These are phyloP conservation scores for Channa striata DNA, from an alignment of 2,797 vertebrate species.

Conservation along the genomic window DNA sequence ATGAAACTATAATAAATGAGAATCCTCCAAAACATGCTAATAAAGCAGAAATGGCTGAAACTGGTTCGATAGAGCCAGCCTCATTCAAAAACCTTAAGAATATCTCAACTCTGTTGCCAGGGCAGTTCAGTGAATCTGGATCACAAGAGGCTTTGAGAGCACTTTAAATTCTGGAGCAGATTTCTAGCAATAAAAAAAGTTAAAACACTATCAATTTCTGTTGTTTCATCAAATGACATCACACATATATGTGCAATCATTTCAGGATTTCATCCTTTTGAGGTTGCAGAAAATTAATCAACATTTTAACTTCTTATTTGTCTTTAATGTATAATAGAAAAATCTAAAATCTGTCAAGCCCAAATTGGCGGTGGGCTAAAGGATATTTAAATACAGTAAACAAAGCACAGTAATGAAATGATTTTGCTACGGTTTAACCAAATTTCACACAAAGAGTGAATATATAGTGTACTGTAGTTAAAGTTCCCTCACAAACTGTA, in stretches of 20 bases:
- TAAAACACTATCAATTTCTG: background rate
- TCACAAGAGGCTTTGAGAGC: too few species aligned
- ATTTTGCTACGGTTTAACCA: background rate
- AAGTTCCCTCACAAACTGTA: constrained; percentile 8
- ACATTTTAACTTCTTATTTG: background rate
- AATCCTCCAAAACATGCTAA: too few species aligned
- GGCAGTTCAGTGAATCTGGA: too few species aligned
- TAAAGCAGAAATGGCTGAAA: too few species aligned
- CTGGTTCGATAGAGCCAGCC: too few species aligned
- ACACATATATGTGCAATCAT: background rate
- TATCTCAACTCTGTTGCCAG: too few species aligned
- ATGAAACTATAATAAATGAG: too few species aligned
- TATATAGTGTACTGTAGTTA: background rate
- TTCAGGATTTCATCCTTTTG: background rate
- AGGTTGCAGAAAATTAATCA: background rate
- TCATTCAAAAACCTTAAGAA: too few species aligned
- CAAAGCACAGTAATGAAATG: background rate
- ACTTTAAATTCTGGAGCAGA: too few species aligned
- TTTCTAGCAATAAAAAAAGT: too few species aligned
- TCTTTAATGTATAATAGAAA: background rate
- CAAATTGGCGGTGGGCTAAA: too few species aligned
- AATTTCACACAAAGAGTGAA: background rate
- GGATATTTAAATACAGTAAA: too few species aligned
- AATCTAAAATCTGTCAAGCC: background rate
- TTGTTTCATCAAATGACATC: background rate